These are phyloP conservation scores for Varanus komodoensis DNA, from an alignment of 2,113 vertebrate genomes.

Conservation along the genomic window DNA sequence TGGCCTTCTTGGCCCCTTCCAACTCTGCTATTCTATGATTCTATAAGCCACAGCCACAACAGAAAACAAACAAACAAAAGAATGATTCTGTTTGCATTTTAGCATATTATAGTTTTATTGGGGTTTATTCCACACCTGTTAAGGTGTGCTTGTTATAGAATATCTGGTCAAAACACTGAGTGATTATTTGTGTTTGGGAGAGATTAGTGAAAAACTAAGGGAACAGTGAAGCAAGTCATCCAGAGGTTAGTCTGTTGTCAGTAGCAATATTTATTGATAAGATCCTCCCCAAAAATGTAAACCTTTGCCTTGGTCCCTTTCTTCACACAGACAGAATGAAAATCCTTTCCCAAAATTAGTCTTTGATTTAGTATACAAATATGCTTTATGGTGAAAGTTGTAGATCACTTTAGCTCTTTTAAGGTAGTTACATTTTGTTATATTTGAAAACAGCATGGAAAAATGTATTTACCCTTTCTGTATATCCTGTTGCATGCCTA, in stretches of 20 bases:
- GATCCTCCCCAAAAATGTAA: neutral
- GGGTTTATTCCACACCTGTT: too few species aligned
- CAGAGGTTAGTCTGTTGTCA: neutral
- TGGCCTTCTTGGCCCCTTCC: too few species aligned
- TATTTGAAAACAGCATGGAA: neutral
- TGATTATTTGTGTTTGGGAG: neutral
- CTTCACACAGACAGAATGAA: neutral
- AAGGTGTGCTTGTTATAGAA: neutral
- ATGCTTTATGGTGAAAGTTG: constrained; percentile 14
- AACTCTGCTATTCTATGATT: too few species aligned
- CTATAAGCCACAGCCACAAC: too few species aligned
- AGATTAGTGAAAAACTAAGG: neutral
- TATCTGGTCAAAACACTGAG: neutral
- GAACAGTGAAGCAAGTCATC: neutral
- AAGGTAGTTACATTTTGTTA: neutral
- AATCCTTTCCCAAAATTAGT: neutral
- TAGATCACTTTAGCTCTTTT: constrained; percentile 1
- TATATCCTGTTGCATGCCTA: neutral
- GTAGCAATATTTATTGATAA: neutral
- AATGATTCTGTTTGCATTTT: too few species aligned
- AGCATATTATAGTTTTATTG: too few species aligned
- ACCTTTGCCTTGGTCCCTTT: neutral
- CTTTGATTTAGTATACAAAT: neutral
- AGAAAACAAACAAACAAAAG: too few species aligned
- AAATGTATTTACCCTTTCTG: constrained; percentile 19